These are phyloP conservation scores for Plectropomus leopardus DNA, from an alignment of 2,113 vertebrate genomes.

Conservation along the genomic window DNA sequence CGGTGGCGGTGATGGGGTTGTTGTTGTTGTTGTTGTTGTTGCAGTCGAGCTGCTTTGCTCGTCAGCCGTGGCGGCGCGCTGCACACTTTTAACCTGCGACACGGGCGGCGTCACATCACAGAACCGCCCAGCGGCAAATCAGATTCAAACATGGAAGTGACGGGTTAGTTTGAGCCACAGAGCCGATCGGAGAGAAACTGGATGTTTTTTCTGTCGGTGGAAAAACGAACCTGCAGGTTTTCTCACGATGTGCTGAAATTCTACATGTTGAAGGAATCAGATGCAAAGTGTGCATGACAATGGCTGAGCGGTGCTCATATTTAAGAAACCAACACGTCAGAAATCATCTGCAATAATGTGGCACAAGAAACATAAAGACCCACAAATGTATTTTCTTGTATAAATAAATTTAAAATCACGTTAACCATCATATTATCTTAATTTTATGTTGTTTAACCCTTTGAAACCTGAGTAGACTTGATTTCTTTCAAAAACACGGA, in stretches of 20 bases:
- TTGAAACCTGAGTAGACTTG: too few relatives aligned
- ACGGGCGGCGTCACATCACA: background rate
- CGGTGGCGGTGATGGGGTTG: background rate
- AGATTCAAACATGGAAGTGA: slow-evolving; percentile 4
- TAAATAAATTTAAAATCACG: too few relatives aligned
- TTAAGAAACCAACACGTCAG: too few relatives aligned
- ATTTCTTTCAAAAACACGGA: too few relatives aligned
- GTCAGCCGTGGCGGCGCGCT: background rate
- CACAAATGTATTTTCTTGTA: too few relatives aligned
- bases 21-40: background rate
- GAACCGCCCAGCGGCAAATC: background rate
- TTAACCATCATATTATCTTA: too few relatives aligned
- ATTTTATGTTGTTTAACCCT: too few relatives aligned
- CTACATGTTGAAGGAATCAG: too few relatives aligned
- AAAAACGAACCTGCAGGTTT: background rate
- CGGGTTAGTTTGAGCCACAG: background rate
- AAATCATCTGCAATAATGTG: too few relatives aligned
- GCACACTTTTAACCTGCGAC: background rate
- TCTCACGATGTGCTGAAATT: background rate
- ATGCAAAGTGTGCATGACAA: too few relatives aligned
- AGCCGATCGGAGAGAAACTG: background rate
- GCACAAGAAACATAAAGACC: too few relatives aligned
- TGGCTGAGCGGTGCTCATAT: too few relatives aligned
- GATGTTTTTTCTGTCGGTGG: background rate
- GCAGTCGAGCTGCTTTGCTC: background rate